Evolutionary conservation across 2,888 invertebrate species (phyloP).

Genomic region (Syritta pipiens): DNA sequence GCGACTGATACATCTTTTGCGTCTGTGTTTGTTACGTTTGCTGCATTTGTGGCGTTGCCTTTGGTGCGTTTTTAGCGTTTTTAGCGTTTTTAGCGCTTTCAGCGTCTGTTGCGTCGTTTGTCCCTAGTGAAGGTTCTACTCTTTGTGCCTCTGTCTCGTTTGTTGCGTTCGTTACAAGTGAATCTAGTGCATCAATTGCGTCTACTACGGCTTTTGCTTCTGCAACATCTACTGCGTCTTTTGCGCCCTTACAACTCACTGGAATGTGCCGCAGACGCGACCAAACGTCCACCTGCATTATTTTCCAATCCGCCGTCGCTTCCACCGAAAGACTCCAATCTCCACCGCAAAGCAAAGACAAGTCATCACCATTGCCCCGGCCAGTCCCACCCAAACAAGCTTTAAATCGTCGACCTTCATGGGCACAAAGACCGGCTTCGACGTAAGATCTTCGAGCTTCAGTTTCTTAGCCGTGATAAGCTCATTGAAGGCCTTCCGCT

Average conservation of each 20-base stretch:
- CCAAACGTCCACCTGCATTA: constrained; percentile 21
- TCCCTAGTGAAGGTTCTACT: no score
- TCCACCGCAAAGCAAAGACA: constrained; percentile 64
- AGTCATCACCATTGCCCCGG: constrained; percentile 69
- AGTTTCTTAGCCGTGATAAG: constrained; percentile 71
- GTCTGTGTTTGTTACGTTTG: no score
- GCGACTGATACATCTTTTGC: no score
- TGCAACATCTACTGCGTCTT: not conserved
- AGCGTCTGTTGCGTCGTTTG: no score
- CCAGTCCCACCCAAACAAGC: constrained; percentile 73
- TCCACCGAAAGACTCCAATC: constrained; percentile 9
- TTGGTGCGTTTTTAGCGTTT: no score
- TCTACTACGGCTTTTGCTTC: no score
- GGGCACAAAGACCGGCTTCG: constrained; percentile 69
- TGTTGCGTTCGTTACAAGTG: not conserved
- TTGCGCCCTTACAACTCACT: constrained; percentile 8
- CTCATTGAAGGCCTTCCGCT: constrained; percentile 71
- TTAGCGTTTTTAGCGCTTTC: no score
- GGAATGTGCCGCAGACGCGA: constrained; percentile 20
- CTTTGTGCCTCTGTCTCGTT: no score
- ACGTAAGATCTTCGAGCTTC: constrained; percentile 70
- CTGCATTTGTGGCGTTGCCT: no score
- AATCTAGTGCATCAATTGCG: constrained; percentile 4
- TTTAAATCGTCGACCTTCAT: constrained; percentile 73
- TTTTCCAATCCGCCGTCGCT: not conserved